Evolutionary conservation across 35 echinoderm and acorn worm species (phyloP), one percentile per base, ranked within the genome.

Genomic region (Anneissia japonica): DNA sequence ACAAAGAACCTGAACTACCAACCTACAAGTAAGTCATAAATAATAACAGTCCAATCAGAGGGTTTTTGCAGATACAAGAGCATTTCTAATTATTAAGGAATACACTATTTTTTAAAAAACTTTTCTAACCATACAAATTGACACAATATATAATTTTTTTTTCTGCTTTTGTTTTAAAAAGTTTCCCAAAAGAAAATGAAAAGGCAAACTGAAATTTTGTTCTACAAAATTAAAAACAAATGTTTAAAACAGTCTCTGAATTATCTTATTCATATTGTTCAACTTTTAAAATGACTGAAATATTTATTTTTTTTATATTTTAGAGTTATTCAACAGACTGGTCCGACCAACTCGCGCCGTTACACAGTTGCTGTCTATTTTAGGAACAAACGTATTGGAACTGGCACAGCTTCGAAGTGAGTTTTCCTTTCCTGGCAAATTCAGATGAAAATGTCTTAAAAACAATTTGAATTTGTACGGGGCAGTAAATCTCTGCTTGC

Each of bases 281-380:
- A 64, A 13, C n/a, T n/a, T n/a, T n/a, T n/a, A n/a, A n/a, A n/a
- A n/a, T n/a, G n/a, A 5, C 2, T 7, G 40, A 56, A 26, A 26
- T 83, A n/a, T 29, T 79, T 41, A 31, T 86, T 83, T 82, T 13
- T 64, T 64, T 84, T 38, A 2, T 74, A 37, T 74, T 82, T 40
- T 30, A 94, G 93, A 78, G 78, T 98, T 75, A 90, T 98, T 38
- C 85, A 93, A 40, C 88, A 91, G 55, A 80, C 73, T 82, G 95
- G 95, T 38, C 95, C 95, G 29, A 91, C 91, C 7, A 93, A 98
- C 73, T 46, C 82, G 9, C 85, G 92, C 32, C 51, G 74, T 35
- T 98, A 94, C 74, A 91, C 92, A 26, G 95, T 98, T 29, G 95
- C 91, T 13, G 95, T 98, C 31, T 98, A 94, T 87, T 98, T 98